Conservation (phyloP, 2,888 invertebrate species). For the Geophilus truncorum region DNA sequence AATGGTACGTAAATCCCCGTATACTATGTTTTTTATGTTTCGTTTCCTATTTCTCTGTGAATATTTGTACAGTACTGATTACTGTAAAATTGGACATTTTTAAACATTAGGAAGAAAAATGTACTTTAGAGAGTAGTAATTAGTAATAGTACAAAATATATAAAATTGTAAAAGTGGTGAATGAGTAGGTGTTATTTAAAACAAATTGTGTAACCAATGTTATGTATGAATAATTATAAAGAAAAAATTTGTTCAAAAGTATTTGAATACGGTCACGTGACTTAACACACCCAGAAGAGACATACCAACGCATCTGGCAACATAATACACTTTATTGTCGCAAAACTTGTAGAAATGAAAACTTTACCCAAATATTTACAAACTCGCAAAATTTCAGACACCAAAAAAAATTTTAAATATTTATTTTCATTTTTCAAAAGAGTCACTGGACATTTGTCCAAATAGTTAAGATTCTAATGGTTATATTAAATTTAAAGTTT, state of each 20-base stretch:
- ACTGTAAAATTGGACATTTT: constrained; percentile 19
- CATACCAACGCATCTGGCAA: too few relatives aligned
- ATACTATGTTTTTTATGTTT: background rate
- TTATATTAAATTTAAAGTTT: too few relatives aligned
- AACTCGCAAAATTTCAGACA: too few relatives aligned
- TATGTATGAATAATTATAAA: constrained; percentile 10
- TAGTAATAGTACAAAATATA: background rate
- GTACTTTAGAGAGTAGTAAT: background rate
- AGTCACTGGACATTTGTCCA: too few relatives aligned
- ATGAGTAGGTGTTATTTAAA: background rate
- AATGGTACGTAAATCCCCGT: background rate
- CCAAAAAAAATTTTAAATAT: too few relatives aligned
- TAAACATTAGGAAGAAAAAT: background rate
- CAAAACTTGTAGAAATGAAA: too few relatives aligned
- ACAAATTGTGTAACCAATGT: background rate
- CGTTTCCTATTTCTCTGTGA: background rate
- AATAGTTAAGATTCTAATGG: too few relatives aligned
- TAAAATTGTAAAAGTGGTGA: background rate
- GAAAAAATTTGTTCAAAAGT: background rate
- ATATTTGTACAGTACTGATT: constrained; percentile 4
- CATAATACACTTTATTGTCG: too few relatives aligned
- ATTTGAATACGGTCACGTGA: background rate
- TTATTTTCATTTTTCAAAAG: too few relatives aligned
- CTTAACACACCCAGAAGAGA: too few relatives aligned
- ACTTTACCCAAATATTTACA: too few relatives aligned